These are phyloP conservation scores for Sussaba pulchella DNA, from an alignment of 2,888 invertebrate genomes.

Conservation along the genomic window DNA sequence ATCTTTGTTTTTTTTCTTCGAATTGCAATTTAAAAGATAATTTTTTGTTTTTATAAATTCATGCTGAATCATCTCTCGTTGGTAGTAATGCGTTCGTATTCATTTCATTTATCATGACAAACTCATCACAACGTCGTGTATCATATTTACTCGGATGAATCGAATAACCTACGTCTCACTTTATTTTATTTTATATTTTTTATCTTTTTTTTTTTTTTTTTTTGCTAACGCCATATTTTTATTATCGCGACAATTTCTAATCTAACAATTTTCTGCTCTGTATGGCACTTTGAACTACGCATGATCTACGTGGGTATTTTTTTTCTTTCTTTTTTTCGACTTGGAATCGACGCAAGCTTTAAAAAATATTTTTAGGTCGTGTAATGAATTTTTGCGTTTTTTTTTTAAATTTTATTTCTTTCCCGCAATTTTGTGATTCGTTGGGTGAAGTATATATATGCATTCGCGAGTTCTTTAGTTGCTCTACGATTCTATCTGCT, in stretches of 20 bases:
- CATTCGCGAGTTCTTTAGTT: too few species aligned
- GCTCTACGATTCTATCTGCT: too few species aligned
- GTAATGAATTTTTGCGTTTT: neutral
- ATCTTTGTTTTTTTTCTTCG: neutral
- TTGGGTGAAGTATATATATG: too few species aligned
- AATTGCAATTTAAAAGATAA: too few species aligned
- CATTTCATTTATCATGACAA: slow-evolving; percentile 36
- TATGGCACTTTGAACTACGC: slow-evolving; percentile 58
- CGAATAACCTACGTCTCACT: slow-evolving; percentile 17
- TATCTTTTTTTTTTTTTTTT: neutral
- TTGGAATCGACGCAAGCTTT: slow-evolving; percentile 19
- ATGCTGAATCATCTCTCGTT: neutral
- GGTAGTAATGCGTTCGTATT: neutral
- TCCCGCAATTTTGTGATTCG: too few species aligned
- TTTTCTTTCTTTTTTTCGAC: slow-evolving; percentile 12
- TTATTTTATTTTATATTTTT: too few species aligned
- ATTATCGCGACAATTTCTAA: slow-evolving; percentile 46
- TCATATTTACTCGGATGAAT: slow-evolving; percentile 12
- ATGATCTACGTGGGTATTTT: slow-evolving; percentile 21
- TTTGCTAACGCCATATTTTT: slow-evolving; percentile 49
- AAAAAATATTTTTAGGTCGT: slow-evolving; percentile 5
- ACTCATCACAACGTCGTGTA: slow-evolving; percentile 41
- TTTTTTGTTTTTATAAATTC: neutral
- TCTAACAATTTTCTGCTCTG: slow-evolving; percentile 66
- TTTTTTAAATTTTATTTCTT: too few species aligned